Base-by-base conservation (phyloP, 2,888 invertebrate species). In the Thymelicus sylvestris region DNA sequence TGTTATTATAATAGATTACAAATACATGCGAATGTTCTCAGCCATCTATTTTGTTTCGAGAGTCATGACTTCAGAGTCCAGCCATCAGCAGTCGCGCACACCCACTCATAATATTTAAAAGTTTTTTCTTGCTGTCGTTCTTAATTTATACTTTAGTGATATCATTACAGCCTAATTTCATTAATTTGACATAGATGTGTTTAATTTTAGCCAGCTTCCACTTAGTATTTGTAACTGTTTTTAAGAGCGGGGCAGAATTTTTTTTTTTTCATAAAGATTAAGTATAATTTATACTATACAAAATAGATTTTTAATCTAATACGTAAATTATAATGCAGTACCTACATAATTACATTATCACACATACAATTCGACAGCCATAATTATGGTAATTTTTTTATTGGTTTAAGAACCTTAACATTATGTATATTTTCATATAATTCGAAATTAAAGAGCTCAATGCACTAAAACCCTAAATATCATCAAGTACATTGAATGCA, bases 91-190 rank as follows among this genome's bases (percentile, higher is more conserved):
- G 6, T 13, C 57, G 24, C 65, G 52, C 52, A 41, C 65, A 6
- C 6, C 10, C 44, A 10, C 4, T 0, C 19, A 19, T 19, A n/a
- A 5, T 5, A n/a, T 61, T 19, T 8, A 1, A 61, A 24, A 44
- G 15, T 19, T 15, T 52, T 38, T 52, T 65, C 52, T 39, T 55
- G 52, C 39, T 65, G 50, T 65, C 65, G 15, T 13, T 52, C 52
- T 52, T 65, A 52, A 65, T 65, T 65, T 47, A 47, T 44, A 15
- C 39, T 31, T 38, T 12, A 61, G 44, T 44, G 39, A 7, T 61
- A 10, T 19, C 3, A 61, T 61, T 41, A 44, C 44, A n/a, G 15
- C 44, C 8, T 61, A 41, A 61, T 61, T 15, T 44, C 10, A 39
- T 44, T 61, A 19, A 39, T 44, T 0, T 13, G 31, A 57, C 57